Conservation (phyloP, 2,888 invertebrate species). For the Carpatolechia fugitivella region DNA sequence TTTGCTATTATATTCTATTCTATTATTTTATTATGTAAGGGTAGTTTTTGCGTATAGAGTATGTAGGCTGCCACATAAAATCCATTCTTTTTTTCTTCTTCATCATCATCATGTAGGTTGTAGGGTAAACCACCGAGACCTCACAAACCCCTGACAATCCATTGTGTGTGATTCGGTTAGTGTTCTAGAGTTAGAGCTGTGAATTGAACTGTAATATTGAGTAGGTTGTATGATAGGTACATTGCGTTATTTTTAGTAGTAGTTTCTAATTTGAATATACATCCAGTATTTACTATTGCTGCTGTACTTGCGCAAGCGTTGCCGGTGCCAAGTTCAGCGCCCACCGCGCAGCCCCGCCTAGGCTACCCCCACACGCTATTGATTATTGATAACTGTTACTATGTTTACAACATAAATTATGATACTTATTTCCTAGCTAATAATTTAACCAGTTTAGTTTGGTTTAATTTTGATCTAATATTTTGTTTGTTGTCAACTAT, state of each 20-base stretch:
- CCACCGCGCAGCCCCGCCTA: constrained; percentile 58
- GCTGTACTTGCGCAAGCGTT: constrained; percentile 49
- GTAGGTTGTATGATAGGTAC: too few species aligned
- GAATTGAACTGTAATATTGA: too few species aligned
- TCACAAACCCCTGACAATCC: too few species aligned
- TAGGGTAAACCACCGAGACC: too few species aligned
- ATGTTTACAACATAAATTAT: constrained; percentile 1
- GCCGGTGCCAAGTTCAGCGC: constrained; percentile 61
- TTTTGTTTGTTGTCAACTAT: too few species aligned
- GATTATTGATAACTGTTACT: constrained; percentile 12
- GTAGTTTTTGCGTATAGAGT: background rate
- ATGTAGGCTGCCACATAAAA: background rate
- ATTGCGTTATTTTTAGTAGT: background rate
- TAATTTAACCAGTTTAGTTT: background rate
- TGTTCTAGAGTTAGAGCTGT: too few species aligned
- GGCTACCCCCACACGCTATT: constrained; percentile 48
- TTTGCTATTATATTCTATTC: too few species aligned
- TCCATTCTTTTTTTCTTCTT: too few species aligned
- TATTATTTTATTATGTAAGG: background rate
- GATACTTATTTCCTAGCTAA: too few species aligned
- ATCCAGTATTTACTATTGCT: background rate
- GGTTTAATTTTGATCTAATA: background rate
- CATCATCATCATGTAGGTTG: too few species aligned
- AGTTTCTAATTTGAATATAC: background rate
- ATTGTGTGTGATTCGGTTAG: too few species aligned